phyloP scores from a whole-genome alignment of 2,113 vertebrate genomes.

The Datnioides undecimradiatus region DNA sequence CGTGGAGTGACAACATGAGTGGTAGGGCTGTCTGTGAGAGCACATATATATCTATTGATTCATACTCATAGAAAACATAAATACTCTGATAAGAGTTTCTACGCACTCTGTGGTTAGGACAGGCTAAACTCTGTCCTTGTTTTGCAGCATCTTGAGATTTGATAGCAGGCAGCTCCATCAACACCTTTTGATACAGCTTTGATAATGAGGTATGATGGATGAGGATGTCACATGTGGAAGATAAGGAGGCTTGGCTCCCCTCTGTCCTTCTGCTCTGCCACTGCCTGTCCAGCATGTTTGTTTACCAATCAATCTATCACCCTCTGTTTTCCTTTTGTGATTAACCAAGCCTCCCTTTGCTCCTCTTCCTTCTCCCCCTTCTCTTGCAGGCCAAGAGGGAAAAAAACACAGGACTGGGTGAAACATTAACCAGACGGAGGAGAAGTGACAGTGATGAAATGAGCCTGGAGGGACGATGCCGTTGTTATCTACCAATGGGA shows the following conservation, averaged over 20 bases:
- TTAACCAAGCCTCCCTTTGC: constrained; percentile 72
- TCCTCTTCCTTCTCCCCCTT: constrained; percentile 39
- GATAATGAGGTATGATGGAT: constrained; percentile 79
- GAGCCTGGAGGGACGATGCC: constrained; percentile 77
- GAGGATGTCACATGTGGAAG: constrained; percentile 63
- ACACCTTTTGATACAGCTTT: constrained; percentile 31
- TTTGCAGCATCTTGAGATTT: constrained; percentile 6
- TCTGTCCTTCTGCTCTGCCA: constrained; percentile 51
- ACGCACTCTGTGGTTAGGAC: too few relatives aligned
- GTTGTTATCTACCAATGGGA: constrained; percentile 77
- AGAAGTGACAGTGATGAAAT: constrained; percentile 80
- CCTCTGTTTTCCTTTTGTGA: constrained; percentile 77
- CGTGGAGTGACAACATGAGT: not conserved
- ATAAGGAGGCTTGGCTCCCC: constrained; percentile 57
- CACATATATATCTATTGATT: not conserved
- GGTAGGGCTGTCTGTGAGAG: not conserved
- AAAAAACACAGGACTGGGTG: constrained; percentile 63
- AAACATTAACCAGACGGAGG: constrained; percentile 83
- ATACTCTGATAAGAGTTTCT: not conserved
- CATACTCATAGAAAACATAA: not conserved
- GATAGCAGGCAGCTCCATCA: constrained; percentile 23
- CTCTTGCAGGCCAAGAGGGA: constrained; percentile 33
- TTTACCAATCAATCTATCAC: constrained; percentile 80
- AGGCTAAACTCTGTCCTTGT: not conserved
- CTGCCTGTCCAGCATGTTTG: constrained; percentile 66